phyloP scores from a whole-genome alignment of 2,888 invertebrate genomes.

The Epirrhoe tristata region DNA sequence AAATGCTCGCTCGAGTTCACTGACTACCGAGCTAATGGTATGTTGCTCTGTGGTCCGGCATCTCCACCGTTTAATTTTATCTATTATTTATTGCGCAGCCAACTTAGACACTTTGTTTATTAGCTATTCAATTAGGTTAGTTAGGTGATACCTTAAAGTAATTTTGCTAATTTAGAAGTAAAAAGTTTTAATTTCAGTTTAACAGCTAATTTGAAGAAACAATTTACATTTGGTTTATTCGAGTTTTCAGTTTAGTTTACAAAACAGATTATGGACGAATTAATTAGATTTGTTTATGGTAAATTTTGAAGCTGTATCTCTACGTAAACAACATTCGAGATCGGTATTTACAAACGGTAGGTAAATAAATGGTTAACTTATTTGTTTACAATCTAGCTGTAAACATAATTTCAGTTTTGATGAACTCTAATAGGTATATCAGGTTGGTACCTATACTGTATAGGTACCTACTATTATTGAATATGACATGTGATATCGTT shows the following conservation, averaged over 20 bases:
- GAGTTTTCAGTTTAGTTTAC: conserved; percentile 11
- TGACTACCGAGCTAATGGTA: background rate
- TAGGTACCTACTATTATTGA: background rate
- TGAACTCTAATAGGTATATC: background rate
- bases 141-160: conserved; percentile 48
- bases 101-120: conserved; percentile 72
- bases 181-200: conserved; percentile 24
- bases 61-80: conserved; percentile 73
- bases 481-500: background rate
- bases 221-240: conserved; percentile 23
- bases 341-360: background rate
- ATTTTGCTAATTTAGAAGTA: conserved; percentile 33
- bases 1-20: too few relatives aligned
- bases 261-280: conserved; percentile 9
- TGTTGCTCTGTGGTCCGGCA: conserved; percentile 10
- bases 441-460: too few relatives aligned
- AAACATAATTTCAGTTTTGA: background rate
- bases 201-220: conserved; percentile 25
- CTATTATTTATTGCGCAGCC: conserved; percentile 73
- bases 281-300: conserved; percentile 3
- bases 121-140: conserved; percentile 69
- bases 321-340: background rate
- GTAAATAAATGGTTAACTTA: background rate
- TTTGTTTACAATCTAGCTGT: background rate
- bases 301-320: conserved; percentile 1